Percentiles rank a stretch among this genome's conserved stretches.
phyloP scores from a whole-genome alignment of 2,113 vertebrate species.

The Nicator chloris region DNA sequence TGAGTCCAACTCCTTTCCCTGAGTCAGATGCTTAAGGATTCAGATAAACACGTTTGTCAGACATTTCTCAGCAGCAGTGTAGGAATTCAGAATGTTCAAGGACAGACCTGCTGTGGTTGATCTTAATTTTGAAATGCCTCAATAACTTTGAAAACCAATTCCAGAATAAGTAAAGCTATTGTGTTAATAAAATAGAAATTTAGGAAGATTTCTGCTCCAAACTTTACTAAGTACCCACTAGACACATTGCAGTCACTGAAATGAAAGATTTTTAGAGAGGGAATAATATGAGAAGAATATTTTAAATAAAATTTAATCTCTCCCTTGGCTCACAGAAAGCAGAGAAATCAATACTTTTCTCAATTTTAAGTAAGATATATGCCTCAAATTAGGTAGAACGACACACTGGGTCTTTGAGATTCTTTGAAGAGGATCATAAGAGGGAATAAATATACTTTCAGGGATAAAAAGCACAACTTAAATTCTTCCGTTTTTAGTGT shows the following conservation, averaged over 20 bases:
- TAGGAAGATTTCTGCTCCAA: neutral
- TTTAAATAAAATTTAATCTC: conserved; percentile 15
- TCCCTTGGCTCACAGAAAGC: neutral
- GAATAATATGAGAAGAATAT: neutral
- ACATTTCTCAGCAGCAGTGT: neutral
- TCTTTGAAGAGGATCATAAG: neutral
- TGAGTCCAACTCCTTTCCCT: neutral
- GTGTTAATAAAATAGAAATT: conserved; percentile 8
- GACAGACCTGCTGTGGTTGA: neutral
- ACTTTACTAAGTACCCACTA: neutral
- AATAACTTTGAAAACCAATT: neutral
- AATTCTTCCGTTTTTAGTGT: neutral
- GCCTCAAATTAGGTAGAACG: neutral
- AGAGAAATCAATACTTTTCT: conserved; percentile 12
- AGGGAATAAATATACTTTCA: neutral
- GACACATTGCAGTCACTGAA: neutral
- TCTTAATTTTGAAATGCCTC: neutral
- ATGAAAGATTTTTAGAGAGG: neutral
- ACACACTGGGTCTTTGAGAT: neutral
- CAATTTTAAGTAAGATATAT: neutral
- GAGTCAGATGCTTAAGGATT: neutral
- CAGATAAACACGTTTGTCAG: neutral
- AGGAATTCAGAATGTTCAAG: neutral
- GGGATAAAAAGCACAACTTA: neutral
- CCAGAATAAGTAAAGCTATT: neutral